phyloP scores from a whole-genome alignment of 35 echinoderm and acorn worm genomes.

The Patiria miniata region DNA sequence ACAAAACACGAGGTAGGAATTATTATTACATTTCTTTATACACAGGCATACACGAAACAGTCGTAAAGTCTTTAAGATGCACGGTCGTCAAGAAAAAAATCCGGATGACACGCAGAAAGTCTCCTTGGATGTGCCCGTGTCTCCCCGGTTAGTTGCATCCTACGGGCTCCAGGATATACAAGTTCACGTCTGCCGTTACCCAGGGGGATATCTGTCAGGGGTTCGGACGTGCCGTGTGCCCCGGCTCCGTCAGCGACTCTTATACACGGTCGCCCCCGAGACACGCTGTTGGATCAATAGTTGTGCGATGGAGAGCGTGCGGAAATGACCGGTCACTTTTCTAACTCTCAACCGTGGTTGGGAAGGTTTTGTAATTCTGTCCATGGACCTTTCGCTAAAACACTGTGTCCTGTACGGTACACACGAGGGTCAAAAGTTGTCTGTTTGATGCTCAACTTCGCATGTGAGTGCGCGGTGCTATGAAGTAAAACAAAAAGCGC shows the following conservation, averaged over 20 bases:
- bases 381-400: no score
- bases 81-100: neutral
- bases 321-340: slow-evolving; percentile 16
- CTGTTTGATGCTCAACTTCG: no score
- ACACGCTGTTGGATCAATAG: slow-evolving; percentile 22
- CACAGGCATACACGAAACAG: no score
- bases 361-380: no score
- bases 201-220: slow-evolving; percentile 11
- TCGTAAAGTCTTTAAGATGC: no score
- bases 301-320: neutral
- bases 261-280: slow-evolving; percentile 9
- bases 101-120: slow-evolving; percentile 12
- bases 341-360: neutral
- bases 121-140: neutral
- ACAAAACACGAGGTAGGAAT: no score
- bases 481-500: no score
- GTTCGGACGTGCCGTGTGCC: neutral
- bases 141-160: slow-evolving; percentile 10
- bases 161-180: slow-evolving; percentile 14
- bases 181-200: neutral
- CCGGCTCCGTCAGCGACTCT: slow-evolving; percentile 29
- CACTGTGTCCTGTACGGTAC: no score
- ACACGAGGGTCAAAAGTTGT: no score
- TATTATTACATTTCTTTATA: no score
- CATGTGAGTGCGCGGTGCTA: no score